Conservation (phyloP, 37 sponge, comb jelly and placozoan species). For the Beroe ovata region DNA sequence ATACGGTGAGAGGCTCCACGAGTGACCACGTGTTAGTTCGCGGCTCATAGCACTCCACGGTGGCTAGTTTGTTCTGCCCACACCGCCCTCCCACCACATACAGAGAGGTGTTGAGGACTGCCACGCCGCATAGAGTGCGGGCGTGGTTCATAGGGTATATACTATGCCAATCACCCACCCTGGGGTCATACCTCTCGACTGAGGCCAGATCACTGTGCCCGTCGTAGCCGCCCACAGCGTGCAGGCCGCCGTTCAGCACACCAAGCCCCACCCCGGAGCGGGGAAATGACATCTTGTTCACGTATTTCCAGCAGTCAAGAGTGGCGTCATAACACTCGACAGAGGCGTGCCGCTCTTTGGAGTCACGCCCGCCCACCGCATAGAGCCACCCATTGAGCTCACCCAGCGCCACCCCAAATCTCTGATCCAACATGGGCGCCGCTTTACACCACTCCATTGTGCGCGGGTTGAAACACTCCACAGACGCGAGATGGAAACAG, state of each 20-base stretch:
- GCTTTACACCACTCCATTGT: conserved; percentile 52
- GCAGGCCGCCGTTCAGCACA: conserved; percentile 46
- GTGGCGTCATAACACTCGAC: conserved; percentile 67
- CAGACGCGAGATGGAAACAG: conserved; percentile 61
- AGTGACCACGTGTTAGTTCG: conserved; percentile 43
- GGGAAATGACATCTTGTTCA: conserved; percentile 19
- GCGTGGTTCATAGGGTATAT: conserved; percentile 55
- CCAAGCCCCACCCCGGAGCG: conserved; percentile 45
- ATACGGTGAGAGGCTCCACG: conserved; percentile 43
- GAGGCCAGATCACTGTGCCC: conserved; percentile 50
- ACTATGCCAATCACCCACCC: conserved; percentile 50
- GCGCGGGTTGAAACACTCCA: conserved; percentile 65
- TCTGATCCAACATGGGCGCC: conserved; percentile 59
- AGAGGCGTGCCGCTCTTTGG: conserved; percentile 32
- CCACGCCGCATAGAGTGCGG: conserved; percentile 44
- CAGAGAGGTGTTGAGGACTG: conserved; percentile 23
- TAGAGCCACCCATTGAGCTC: conserved; percentile 62
- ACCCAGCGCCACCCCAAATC: conserved; percentile 60
- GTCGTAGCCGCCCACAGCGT: conserved; percentile 51
- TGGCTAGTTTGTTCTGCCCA: conserved; percentile 26
- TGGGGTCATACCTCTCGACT: conserved; percentile 54
- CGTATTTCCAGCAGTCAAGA: conserved; percentile 49
- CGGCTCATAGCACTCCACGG: conserved; percentile 48
- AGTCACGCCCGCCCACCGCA: conserved; percentile 49
- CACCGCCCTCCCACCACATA: conserved; percentile 63